These are phyloP conservation scores for Campoletis raptor DNA, from an alignment of 2,888 invertebrate species.

Conservation along the genomic window DNA sequence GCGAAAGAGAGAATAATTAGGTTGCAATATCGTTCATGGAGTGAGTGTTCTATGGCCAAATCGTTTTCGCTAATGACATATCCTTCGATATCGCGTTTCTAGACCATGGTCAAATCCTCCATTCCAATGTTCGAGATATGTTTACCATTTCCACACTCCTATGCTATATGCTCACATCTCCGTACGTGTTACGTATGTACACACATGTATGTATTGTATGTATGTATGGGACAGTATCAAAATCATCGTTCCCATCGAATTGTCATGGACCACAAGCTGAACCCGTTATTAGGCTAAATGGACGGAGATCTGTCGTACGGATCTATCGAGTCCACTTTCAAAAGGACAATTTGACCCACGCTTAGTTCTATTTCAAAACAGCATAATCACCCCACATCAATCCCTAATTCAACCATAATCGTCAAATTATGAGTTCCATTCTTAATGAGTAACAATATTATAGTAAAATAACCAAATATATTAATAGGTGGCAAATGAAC, in stretches of 20 bases:
- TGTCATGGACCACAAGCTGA: constrained; percentile 51
- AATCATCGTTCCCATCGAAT: constrained; percentile 63
- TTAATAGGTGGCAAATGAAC: no score
- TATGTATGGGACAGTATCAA: constrained; percentile 28
- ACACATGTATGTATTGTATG: constrained; percentile 14
- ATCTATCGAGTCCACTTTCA: constrained; percentile 51
- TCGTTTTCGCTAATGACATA: constrained; percentile 64
- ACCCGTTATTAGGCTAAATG: constrained; percentile 60
- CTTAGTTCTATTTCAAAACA: constrained; percentile 6
- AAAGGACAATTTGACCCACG: constrained; percentile 57
- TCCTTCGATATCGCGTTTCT: constrained; percentile 49
- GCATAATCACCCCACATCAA: constrained; percentile 8
- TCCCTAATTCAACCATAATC: neutral
- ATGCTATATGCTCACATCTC: no score
- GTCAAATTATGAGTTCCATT: neutral
- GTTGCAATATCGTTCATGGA: constrained; percentile 49
- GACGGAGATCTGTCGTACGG: constrained; percentile 50
- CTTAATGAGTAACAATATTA: neutral
- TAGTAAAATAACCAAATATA: no score
- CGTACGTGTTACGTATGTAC: neutral
- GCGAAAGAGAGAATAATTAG: constrained; percentile 61
- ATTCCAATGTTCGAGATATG: constrained; percentile 4
- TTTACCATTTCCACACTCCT: neutral
- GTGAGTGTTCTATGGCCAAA: constrained; percentile 42
- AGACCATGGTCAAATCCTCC: constrained; percentile 23